phyloP scores from a whole-genome alignment of 2,888 invertebrate genomes.

The Eledona agricola region DNA sequence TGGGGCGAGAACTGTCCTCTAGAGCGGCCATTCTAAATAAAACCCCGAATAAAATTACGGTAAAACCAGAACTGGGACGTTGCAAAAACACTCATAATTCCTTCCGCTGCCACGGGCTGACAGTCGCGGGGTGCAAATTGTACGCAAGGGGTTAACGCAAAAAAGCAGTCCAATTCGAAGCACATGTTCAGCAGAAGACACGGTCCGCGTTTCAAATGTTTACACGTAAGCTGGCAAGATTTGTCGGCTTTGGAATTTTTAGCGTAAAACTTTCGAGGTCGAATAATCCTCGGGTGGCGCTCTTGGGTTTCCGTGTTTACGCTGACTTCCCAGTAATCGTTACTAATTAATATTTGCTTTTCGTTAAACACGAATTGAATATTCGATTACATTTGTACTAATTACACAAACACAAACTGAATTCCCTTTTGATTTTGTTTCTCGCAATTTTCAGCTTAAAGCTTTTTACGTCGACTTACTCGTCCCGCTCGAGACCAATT shows the following conservation, averaged over 20 bases:
- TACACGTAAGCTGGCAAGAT: conserved; percentile 2
- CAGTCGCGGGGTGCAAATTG: conserved; percentile 40
- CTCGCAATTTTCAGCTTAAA: conserved; percentile 75
- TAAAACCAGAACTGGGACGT: conserved; percentile 42
- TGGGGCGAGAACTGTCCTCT: conserved; percentile 45
- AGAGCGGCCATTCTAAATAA: conserved; percentile 39
- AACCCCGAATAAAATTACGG: conserved; percentile 49
- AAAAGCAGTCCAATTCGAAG: conserved; percentile 42
- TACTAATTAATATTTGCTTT: conserved; percentile 46
- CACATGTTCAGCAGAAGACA: conserved; percentile 29
- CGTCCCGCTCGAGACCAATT: conserved; percentile 91
- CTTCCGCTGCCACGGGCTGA: conserved; percentile 34
- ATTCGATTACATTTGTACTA: conserved; percentile 40
- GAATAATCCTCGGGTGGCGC: conserved; percentile 13
- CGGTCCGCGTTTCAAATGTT: conserved; percentile 22
- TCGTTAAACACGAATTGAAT: conserved; percentile 40
- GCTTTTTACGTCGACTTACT: conserved; percentile 93
- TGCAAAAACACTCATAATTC: conserved; percentile 46
- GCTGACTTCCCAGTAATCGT: conserved; percentile 38
- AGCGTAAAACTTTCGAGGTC: conserved; percentile 2
- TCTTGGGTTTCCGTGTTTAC: conserved; percentile 39
- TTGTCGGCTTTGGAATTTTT: neutral
- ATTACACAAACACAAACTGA: conserved; percentile 17
- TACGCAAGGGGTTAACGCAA: conserved; percentile 26
- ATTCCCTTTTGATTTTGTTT: conserved; percentile 27